Base-by-base conservation (phyloP, 1,140 invertebrate genomes). In the Leptinotarsa defecta region DNA sequence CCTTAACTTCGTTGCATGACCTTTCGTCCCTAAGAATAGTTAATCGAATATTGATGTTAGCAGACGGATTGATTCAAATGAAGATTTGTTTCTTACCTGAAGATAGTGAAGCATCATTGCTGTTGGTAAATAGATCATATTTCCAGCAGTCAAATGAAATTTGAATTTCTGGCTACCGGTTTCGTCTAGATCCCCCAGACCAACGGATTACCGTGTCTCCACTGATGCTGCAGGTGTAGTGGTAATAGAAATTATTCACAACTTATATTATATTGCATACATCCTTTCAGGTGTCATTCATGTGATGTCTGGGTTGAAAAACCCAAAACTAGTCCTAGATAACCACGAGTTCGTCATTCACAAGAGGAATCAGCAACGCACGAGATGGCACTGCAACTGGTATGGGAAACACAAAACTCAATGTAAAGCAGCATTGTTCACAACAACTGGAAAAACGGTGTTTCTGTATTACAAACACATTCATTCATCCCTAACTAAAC, bases 291-390 rank as follows among this genome's bases (percentile, higher is more conserved):
- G 64, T 34, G 49, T 64, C 17, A 49, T 78, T 22, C 75, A 77
- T 48, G 71, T 79, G 13, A 74, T 34, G n/a, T 63, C 19, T 13
- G 78, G 78, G 34, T 17, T 48, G n/a, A 79, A 79, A 71, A 70
- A 78, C 69, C 77, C 77, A 20, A 78, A 76, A 76, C 49, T 78
- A 15, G 48, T 79, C 4, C 48, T 79, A 19, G 72, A 79, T 22
- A 72, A 69, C 63, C 65, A 77, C 61, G 74, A 74, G 27, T 79
- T 69, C 71, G 64, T 64, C 15, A 48, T 76, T 17, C 48, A 68
- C 22, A 76, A 17, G n/a, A 68, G 62, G 13, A 74, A 48, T 69
- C 52, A 49, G 19, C 43, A 27, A 11, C 48, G 68, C 2, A 76
- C 75, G 27, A 73, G 57, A 63, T 77, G 75, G 67, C 34, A 67